Evolutionary conservation across 2,888 invertebrate species (phyloP).

Genomic region (Auanema sp.): DNA sequence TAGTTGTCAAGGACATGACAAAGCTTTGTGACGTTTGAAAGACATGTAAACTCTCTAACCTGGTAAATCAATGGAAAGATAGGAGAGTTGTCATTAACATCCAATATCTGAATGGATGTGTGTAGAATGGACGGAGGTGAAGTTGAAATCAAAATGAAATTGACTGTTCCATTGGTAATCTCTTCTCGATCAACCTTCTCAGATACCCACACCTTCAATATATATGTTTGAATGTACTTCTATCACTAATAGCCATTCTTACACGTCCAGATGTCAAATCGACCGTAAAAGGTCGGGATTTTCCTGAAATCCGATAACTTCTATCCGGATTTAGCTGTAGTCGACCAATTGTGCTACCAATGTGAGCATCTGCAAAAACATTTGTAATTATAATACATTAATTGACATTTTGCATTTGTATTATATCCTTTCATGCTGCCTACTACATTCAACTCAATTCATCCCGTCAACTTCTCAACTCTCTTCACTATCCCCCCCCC

Average conservation of each 20-base stretch:
- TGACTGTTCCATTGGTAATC: conserved; percentile 14
- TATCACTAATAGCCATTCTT: background rate
- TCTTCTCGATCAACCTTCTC: background rate
- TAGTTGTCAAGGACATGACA: background rate
- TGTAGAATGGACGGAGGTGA: conserved; percentile 38
- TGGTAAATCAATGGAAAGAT: conserved; percentile 84
- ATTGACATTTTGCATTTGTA: no score
- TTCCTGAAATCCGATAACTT: conserved; percentile 29
- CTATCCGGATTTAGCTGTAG: conserved; percentile 12
- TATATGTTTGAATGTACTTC: background rate
- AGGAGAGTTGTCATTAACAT: conserved; percentile 92
- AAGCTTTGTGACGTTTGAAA: background rate
- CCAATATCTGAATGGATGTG: conserved; percentile 65
- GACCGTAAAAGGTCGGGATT: conserved; percentile 24
- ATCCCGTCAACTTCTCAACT: no score
- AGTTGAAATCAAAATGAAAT: conserved; percentile 34
- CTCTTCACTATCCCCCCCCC: no score
- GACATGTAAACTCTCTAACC: conserved; percentile 13
- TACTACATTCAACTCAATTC: no score
- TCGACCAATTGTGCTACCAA: conserved; percentile 23
- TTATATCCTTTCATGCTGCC: no score
- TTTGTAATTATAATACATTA: no score
- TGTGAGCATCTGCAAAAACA: conserved; percentile 22
- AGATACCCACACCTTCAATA: background rate
- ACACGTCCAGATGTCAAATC: conserved; percentile 20